Conservation (phyloP, 2,888 invertebrate genomes). For the Bibio marci region DNA sequence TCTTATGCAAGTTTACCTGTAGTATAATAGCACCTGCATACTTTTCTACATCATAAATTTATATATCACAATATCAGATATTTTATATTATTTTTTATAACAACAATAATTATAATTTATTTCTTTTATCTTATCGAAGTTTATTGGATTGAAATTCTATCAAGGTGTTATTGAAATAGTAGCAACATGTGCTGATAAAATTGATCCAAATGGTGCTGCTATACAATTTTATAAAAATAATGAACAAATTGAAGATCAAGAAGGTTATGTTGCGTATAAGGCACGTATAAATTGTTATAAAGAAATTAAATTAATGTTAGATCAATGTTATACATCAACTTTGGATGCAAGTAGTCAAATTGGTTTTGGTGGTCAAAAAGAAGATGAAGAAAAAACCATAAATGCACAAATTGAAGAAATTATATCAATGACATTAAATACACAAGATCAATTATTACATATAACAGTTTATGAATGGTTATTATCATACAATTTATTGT, state of each 20-base stretch:
- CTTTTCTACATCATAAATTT: too few relatives aligned
- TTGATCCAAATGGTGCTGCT: slow-evolving; percentile 81
- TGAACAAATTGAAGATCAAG: slow-evolving; percentile 65
- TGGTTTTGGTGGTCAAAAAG: slow-evolving; percentile 12
- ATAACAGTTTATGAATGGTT: slow-evolving; percentile 89
- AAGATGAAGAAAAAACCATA: slow-evolving; percentile 9
- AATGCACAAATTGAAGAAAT: slow-evolving; percentile 37
- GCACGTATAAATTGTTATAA: slow-evolving; percentile 76
- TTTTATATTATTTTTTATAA: background rate
- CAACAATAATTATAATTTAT: background rate
- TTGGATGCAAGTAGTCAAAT: slow-evolving; percentile 7
- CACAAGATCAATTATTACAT: slow-evolving; percentile 76
- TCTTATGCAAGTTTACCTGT: too few relatives aligned
- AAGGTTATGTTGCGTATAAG: slow-evolving; percentile 57
- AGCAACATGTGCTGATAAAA: slow-evolving; percentile 61
- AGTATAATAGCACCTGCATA: too few relatives aligned
- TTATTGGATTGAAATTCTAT: slow-evolving; percentile 65
- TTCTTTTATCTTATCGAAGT: slow-evolving; percentile 20
- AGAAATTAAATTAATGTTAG: slow-evolving; percentile 63
- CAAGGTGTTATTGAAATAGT: slow-evolving; percentile 80
- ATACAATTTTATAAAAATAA: slow-evolving; percentile 74
- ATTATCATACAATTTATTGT: slow-evolving; percentile 53
- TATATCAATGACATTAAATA: slow-evolving; percentile 46
- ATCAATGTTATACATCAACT: slow-evolving; percentile 28
- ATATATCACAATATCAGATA: too few relatives aligned